phyloP scores from a whole-genome alignment of 2,113 vertebrate species.

The Arothron firmamentum region DNA sequence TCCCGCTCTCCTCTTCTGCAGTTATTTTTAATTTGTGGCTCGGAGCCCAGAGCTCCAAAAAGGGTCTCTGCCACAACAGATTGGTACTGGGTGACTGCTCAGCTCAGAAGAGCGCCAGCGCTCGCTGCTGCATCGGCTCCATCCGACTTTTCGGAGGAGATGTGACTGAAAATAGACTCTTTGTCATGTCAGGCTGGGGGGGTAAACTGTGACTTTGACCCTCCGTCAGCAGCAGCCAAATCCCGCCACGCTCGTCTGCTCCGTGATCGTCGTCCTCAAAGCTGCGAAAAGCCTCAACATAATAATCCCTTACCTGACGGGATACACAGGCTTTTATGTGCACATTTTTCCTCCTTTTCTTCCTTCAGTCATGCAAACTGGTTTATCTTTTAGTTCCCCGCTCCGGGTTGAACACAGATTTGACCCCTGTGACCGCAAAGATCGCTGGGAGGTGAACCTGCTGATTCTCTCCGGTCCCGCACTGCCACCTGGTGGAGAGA shows the following conservation, averaged over 20 bases:
- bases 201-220: neutral
- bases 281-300: neutral
- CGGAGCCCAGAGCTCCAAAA: conserved; percentile 37
- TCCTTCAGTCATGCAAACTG: neutral
- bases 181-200: no score
- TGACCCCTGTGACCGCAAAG: conserved; percentile 1
- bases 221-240: conserved; percentile 1
- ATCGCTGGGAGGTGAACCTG: conserved; percentile 26
- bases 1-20: conserved; percentile 33
- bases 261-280: neutral
- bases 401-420: conserved; percentile 37
- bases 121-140: no score
- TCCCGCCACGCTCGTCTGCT: neutral
- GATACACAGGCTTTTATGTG: neutral
- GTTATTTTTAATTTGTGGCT: conserved; percentile 62
- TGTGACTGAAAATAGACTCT: conserved; percentile 11
- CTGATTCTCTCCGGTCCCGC: conserved; percentile 14
- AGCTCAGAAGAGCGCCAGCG: neutral
- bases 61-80: conserved; percentile 27
- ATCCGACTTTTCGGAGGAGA: neutral
- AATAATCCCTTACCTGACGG: neutral
- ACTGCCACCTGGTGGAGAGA: conserved; percentile 46
- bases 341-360: neutral
- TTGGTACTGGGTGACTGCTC: conserved; percentile 19
- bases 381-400: no score